Evolutionary conservation across 2,797 vertebrate species (phyloP).

Genomic region (Otolemur crassicaudatus): DNA sequence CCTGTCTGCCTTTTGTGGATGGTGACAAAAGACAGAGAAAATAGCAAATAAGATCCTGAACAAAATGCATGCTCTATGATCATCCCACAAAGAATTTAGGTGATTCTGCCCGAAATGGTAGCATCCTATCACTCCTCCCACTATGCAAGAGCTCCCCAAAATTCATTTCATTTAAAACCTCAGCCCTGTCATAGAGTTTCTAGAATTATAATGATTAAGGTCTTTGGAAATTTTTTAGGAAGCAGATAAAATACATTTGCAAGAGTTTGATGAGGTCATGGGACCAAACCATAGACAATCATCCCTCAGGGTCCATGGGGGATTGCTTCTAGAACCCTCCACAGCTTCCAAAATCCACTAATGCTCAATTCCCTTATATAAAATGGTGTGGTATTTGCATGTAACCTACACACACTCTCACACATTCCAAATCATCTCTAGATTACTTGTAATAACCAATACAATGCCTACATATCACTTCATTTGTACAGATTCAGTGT

Average conservation of each 20-base stretch:
- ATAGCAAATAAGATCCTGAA: neutral
- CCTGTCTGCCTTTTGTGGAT: neutral
- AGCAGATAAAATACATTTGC: conserved; percentile 13
- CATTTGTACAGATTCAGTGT: neutral
- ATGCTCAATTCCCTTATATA: neutral
- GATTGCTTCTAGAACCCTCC: neutral
- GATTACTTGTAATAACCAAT: neutral
- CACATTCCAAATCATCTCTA: neutral
- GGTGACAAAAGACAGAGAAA: neutral
- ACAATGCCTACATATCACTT: neutral
- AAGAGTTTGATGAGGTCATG: neutral
- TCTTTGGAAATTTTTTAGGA: conserved; percentile 22
- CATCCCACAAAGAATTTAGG: neutral
- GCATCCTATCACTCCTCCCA: neutral
- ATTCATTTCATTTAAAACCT: neutral
- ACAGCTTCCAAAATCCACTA: neutral
- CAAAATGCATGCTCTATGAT: neutral
- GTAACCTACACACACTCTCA: neutral
- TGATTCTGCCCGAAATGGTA: neutral
- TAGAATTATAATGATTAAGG: conserved; percentile 1
- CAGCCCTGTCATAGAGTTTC: neutral
- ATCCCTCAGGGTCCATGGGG: neutral
- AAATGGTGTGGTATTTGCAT: neutral
- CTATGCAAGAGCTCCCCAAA: neutral
- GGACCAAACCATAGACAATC: neutral